Evolutionary conservation across 2,113 vertebrate genomes (phyloP).

Genomic region (Eupsittula cactorum): DNA sequence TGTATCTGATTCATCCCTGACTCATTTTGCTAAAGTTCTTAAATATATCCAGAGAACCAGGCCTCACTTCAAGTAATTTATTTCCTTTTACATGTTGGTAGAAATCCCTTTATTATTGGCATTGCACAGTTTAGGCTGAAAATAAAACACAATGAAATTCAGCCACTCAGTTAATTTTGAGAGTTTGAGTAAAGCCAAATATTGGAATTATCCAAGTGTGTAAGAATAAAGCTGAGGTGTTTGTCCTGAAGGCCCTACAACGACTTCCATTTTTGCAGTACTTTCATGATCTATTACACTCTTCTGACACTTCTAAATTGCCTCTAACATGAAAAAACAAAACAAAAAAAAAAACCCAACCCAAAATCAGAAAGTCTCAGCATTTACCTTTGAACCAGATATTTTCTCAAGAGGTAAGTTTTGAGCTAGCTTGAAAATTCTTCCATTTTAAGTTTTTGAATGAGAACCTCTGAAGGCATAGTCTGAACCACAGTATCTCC

Average conservation of each 20-base stretch:
- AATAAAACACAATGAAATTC: background rate
- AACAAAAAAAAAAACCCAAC: too few species aligned
- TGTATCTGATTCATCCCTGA: constrained; percentile 31
- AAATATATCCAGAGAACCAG: background rate
- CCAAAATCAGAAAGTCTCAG: background rate
- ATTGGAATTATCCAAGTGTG: rapidly evolving
- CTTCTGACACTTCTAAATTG: background rate
- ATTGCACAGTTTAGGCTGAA: background rate
- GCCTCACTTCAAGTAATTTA: background rate
- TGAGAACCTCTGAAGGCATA: background rate
- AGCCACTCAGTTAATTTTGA: background rate
- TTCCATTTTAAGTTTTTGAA: background rate
- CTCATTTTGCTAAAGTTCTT: constrained; percentile 7
- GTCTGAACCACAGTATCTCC: background rate
- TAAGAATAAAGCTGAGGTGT: background rate
- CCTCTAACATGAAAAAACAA: background rate
- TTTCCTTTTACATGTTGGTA: background rate
- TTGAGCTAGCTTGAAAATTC: background rate
- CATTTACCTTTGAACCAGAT: background rate
- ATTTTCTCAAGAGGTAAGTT: background rate
- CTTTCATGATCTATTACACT: background rate
- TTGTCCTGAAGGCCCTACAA: background rate
- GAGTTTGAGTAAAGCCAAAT: background rate
- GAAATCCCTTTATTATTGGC: background rate
- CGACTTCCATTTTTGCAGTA: background rate